These are phyloP conservation scores for Zaprionus ornatus DNA, from an alignment of 1,140 invertebrate genomes.

Conservation along the genomic window DNA sequence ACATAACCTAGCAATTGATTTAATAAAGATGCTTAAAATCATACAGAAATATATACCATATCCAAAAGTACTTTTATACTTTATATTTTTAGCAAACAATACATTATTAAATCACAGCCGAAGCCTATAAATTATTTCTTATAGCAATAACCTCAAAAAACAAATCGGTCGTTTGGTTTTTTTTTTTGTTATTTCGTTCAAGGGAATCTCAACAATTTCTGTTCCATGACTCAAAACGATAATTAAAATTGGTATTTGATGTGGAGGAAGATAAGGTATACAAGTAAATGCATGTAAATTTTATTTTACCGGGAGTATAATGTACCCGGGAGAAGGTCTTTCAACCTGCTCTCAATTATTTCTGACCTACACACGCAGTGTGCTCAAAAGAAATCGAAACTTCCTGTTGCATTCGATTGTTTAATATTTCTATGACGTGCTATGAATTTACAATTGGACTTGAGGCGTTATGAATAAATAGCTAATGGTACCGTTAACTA, in stretches of 20 bases:
- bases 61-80: not conserved
- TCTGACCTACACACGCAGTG: slow-evolving; percentile 45
- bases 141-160: not conserved
- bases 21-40: not conserved
- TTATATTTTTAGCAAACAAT: not conserved
- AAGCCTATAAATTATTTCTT: not conserved
- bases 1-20: too few relatives aligned
- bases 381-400: slow-evolving; percentile 68
- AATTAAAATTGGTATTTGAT: slow-evolving; percentile 14
- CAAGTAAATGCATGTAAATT: slow-evolving; percentile 1
- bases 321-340: slow-evolving; percentile 41
- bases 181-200: not conserved
- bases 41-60: not conserved
- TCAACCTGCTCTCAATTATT: slow-evolving; percentile 39
- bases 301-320: not conserved
- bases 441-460: slow-evolving; percentile 51
- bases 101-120: not conserved
- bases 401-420: slow-evolving; percentile 48
- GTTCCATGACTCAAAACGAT: slow-evolving; percentile 11
- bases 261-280: slow-evolving; percentile 10
- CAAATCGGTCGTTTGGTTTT: not conserved
- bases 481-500: slow-evolving; percentile 56
- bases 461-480: slow-evolving; percentile 58
- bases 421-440: slow-evolving; percentile 42
- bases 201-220: not conserved